Evolutionary conservation across 1,140 invertebrate species (phyloP), one percentile per base, ranked within the genome.

Genomic region (Lithobius niger): DNA sequence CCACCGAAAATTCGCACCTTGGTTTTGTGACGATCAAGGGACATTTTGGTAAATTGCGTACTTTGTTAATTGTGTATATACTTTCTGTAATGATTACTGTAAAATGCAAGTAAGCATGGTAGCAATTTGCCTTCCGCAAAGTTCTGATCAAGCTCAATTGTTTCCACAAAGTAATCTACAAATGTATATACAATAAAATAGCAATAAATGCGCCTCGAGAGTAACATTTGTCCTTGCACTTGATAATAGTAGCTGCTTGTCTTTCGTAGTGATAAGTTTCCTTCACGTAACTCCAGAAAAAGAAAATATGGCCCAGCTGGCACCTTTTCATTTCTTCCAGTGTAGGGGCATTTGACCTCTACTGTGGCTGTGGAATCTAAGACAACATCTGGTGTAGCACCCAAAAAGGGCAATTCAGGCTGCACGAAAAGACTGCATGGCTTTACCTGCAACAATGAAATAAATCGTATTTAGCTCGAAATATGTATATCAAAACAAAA

Each of bases 121-220:
- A n/a, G n/a, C n/a, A n/a, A n/a, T n/a, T n/a, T n/a, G n/a, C n/a
- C n/a, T n/a, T n/a, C n/a, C n/a, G n/a, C n/a, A n/a, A n/a, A n/a
- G n/a, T n/a, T n/a, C n/a, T n/a, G n/a, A n/a, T n/a, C n/a, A n/a
- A n/a, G n/a, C n/a, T n/a, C n/a, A n/a, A n/a, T n/a, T n/a, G n/a
- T n/a, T n/a, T n/a, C n/a, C n/a, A n/a, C n/a, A n/a, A n/a, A n/a
- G n/a, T n/a, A n/a, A n/a, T n/a, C n/a, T n/a, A n/a, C n/a, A n/a
- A n/a, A n/a, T 47, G 44, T 47, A 21, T 47, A 13, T 47, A 47
- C 44, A 47, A 47, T 47, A 47, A 47, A 47, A 22, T 47, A 21
- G 22, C 44, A 47, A 15, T 15, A 10, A 15, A 15, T 47, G 13
- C 44, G 44, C 6, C 22, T 15, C 10, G 15, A 13, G 6, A 47